Base-by-base conservation (phyloP, 1,140 invertebrate genomes). In the Asobara japonica region DNA sequence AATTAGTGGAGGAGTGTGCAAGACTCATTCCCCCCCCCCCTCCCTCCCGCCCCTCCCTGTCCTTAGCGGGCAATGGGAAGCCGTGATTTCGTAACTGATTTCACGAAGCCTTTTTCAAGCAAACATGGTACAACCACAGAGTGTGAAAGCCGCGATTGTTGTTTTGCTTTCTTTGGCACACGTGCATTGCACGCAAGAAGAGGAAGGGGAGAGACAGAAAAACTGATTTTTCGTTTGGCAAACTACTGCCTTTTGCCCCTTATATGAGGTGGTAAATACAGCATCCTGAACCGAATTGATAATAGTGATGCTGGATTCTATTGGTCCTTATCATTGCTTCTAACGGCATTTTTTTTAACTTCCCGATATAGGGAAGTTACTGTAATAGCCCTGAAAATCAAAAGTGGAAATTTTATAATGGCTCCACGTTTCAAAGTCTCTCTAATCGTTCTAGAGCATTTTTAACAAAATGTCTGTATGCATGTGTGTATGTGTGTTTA, bases 71-170 rank as follows among this genome's bases (percentile, higher is more conserved):
- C 51, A 56, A 25, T 56, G 18, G 22, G 51, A 56, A 56, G 51
- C 18, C 51, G 51, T 81, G 82, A 84, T 83, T 82, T 83, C 78
- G 76, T 84, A 84, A 83, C 82, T 79, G 82, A 84, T 83, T 84
- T 83, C 78, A 83, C 80, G 78, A 70, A 77, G 65, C 74, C 76
- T 76, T 71, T 68, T 66, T 68, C 69, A 62, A 41, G 70, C 48
- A 64, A 48, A 38, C 67, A 66, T 41, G 16, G n/a, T 41, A 45
- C 41, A 45, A 13, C 2, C 36, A 27, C 33, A 66, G 10, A 66
- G 66, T 69, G 27, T 60, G 48, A 33, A 31, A 31, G 27, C 29
- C 29, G 11, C 1, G 25, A 27, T 11, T 33, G 36, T n/a, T 33
- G 29, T 48, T 31, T 56, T 31, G 45, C 45, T 33, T 33, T 60